These are phyloP conservation scores for Sepiola atlantica DNA, from an alignment of 2,888 invertebrate genomes.

Conservation along the genomic window DNA sequence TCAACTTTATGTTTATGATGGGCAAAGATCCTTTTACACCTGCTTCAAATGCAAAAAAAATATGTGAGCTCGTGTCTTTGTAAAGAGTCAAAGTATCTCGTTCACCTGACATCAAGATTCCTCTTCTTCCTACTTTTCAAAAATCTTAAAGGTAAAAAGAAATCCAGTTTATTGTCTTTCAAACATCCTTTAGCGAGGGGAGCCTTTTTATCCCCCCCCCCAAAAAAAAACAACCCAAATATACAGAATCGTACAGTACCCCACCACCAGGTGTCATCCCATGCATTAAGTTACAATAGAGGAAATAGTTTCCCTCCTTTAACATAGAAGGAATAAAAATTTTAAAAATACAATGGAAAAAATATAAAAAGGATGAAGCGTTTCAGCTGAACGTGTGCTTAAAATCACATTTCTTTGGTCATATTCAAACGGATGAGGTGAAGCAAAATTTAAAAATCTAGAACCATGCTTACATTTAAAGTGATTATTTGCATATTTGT, in stretches of 20 bases:
- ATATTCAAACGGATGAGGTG: not conserved
- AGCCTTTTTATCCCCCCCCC: too few relatives aligned
- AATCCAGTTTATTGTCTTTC: not conserved
- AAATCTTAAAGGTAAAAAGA: not conserved
- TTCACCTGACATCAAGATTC: not conserved
- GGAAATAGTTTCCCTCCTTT: not conserved
- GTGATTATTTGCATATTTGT: too few relatives aligned
- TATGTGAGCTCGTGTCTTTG: not conserved
- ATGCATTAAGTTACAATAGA: not conserved
- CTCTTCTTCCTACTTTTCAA: not conserved
- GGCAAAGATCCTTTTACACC: not conserved
- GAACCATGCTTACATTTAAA: not conserved
- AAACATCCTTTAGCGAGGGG: not conserved
- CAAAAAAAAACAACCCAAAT: too few relatives aligned
- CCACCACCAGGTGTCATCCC: not conserved
- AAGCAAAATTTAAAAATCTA: not conserved
- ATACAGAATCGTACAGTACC: not conserved
- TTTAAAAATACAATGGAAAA: not conserved
- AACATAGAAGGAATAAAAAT: not conserved
- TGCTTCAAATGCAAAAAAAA: not conserved
- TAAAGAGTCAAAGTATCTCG: not conserved
- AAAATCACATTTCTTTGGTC: not conserved
- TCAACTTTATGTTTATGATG: slow-evolving; percentile 1
- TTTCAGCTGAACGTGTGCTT: not conserved
- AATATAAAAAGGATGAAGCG: not conserved